Conservation (phyloP, 2,797 vertebrate genomes). For the Danio kyathit region DNA sequence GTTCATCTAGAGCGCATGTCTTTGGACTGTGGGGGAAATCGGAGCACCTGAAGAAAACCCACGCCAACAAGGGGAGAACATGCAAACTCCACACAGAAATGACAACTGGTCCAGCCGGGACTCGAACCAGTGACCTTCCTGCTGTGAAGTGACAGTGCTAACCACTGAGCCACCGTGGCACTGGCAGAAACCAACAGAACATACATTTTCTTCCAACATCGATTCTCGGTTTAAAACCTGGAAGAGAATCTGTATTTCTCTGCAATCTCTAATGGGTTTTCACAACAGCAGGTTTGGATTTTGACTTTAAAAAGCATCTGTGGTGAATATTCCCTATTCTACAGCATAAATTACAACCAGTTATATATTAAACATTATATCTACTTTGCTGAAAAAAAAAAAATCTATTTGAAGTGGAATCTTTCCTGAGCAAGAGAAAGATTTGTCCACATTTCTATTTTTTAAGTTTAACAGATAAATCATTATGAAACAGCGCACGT, state of each 20-base stretch:
- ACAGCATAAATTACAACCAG: neutral
- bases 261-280: slow-evolving; percentile 7
- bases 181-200: neutral
- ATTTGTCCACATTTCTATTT: neutral
- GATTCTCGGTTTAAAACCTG: slow-evolving; percentile 26
- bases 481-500: neutral
- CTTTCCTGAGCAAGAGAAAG: neutral
- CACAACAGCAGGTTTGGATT: neutral
- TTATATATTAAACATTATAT: neutral
- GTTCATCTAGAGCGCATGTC: no score
- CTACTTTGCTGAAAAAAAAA: neutral
- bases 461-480: neutral
- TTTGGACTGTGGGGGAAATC: no score
- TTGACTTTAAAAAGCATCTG: neutral
- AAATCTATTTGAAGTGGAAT: neutral
- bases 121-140: no score
- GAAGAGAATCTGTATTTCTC: neutral
- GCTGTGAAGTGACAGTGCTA: no score
- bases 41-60: no score
- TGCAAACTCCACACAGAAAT: no score
- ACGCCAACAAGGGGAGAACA: no score
- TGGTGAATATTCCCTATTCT: neutral
- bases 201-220: neutral
- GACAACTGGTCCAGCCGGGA: no score
- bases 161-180: no score